Percentiles rank a stretch among this genome's conserved stretches.
Conservation (phyloP, 2,113 vertebrate species). For the Acinonyx jubatus region DNA sequence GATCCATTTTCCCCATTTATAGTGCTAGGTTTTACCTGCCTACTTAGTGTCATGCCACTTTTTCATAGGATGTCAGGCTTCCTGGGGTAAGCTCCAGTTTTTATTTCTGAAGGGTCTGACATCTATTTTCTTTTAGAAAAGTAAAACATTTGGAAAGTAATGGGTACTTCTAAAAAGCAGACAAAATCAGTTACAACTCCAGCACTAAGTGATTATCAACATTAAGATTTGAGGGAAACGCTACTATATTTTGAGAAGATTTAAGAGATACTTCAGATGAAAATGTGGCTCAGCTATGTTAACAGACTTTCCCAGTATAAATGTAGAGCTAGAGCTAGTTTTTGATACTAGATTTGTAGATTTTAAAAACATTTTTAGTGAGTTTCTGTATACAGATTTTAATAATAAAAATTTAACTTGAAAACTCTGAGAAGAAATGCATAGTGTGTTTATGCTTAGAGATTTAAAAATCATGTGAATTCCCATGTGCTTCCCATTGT, state of each 20-base stretch:
- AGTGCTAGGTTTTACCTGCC: neutral
- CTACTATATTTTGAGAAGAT: neutral
- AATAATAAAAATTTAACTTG: slow-evolving; percentile 27
- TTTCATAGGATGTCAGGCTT: neutral
- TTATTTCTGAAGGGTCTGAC: neutral
- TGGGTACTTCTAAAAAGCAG: neutral
- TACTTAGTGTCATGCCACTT: neutral
- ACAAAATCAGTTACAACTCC: neutral
- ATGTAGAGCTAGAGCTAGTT: neutral
- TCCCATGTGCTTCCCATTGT: neutral
- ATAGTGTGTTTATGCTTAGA: neutral
- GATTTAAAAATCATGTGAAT: neutral
- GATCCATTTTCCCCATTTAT: neutral
- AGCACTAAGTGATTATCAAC: neutral
- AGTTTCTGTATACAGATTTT: slow-evolving; percentile 12
- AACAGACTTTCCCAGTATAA: neutral
- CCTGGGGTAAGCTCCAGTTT: neutral
- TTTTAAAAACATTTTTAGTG: neutral
- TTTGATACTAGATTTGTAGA: neutral
- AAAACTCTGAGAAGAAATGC: slow-evolving; percentile 7
- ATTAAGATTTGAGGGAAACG: neutral
- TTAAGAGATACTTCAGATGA: neutral
- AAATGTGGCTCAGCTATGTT: neutral
- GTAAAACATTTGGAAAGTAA: neutral
- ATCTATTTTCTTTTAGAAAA: neutral